Percentiles rank a stretch among this genome's conserved stretches.
Conservation (phyloP, 2,888 invertebrate species). For the Napeogenes sylphis region DNA sequence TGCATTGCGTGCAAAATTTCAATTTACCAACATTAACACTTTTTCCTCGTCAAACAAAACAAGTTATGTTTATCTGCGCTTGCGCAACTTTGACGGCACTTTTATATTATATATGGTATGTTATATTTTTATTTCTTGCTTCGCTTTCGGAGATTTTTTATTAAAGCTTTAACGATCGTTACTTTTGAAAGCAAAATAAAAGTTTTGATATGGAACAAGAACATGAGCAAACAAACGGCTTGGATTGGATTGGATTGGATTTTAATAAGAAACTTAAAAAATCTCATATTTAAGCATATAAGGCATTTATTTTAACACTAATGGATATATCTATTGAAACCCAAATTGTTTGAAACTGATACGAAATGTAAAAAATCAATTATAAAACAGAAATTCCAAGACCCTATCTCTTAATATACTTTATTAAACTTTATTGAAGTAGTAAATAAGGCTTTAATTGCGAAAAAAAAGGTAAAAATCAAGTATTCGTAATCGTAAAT, state of each 20-base stretch:
- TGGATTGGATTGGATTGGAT: too few species aligned
- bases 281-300: too few species aligned
- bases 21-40: conserved; percentile 5
- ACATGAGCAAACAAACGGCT: too few species aligned
- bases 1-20: conserved; percentile 5
- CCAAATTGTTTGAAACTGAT: not conserved
- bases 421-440: not conserved
- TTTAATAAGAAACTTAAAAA: too few species aligned
- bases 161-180: too few species aligned
- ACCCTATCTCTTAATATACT: not conserved
- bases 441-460: conserved; percentile 7
- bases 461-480: conserved; percentile 15
- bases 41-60: conserved; percentile 9
- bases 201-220: too few species aligned
- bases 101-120: conserved; percentile 1
- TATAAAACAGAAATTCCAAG: not conserved
- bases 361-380: not conserved
- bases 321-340: too few species aligned
- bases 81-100: not conserved
- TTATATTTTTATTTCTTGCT: not conserved
- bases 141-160: too few species aligned
- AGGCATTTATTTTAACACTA: too few species aligned
- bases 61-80: conserved; percentile 5
- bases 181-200: too few species aligned
- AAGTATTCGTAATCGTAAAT: conserved; percentile 21